These are phyloP conservation scores for Heliothis virescens DNA, from an alignment of 1,140 invertebrate genomes.

Conservation along the genomic window DNA sequence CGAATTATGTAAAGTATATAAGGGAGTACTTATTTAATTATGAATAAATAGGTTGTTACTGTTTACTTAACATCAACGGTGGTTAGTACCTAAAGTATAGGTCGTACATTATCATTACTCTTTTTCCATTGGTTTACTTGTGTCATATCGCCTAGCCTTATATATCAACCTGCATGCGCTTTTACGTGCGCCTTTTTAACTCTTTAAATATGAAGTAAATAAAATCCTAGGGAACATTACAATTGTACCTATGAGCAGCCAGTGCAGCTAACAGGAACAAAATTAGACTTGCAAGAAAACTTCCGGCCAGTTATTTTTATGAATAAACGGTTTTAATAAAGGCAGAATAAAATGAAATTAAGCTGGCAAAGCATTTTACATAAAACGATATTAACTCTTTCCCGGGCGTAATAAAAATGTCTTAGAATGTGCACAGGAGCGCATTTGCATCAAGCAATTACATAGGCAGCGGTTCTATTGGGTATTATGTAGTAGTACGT, in stretches of 20 bases:
- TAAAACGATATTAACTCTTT: constrained; percentile 74
- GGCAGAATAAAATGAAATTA: constrained; percentile 61
- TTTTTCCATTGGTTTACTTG: no score
- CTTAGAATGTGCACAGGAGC: constrained; percentile 55
- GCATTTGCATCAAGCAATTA: constrained; percentile 74
- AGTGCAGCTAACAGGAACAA: constrained; percentile 17
- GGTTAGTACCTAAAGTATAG: no score
- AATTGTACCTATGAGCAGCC: not conserved
- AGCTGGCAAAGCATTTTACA: constrained; percentile 61
- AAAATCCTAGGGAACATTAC: not conserved
- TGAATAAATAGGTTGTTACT: no score
- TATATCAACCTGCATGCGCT: no score
- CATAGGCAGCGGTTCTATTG: constrained; percentile 52
- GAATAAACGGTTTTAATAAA: constrained; percentile 42
- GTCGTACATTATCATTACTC: no score
- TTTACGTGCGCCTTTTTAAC: no score
- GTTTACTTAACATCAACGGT: no score
- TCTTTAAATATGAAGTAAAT: no score
- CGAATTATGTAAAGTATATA: no score
- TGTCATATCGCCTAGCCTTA: no score
- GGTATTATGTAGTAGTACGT: constrained; percentile 6
- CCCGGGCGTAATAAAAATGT: constrained; percentile 70
- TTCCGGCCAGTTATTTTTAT: constrained; percentile 34
- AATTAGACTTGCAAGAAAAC: constrained; percentile 35
- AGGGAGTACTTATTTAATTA: no score